These are phyloP conservation scores for Ophion obscuratus DNA, from an alignment of 2,888 invertebrate genomes.

Conservation along the genomic window DNA sequence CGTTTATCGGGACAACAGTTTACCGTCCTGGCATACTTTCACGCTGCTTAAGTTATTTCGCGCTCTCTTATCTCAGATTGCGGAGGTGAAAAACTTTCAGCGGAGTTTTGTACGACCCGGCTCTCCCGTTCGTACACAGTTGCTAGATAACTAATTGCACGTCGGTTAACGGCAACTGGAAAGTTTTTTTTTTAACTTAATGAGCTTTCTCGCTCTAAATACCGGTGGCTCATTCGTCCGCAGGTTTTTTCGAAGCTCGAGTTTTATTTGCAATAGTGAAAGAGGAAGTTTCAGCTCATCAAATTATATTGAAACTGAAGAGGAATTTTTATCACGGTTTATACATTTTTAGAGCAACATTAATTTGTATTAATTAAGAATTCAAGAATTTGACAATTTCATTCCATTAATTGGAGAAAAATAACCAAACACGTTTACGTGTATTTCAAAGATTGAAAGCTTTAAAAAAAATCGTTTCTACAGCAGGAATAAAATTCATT, in stretches of 20 bases:
- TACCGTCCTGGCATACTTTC: too few relatives aligned
- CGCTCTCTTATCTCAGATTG: neutral
- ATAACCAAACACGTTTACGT: neutral
- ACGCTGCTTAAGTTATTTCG: too few relatives aligned
- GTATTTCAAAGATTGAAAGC: too few relatives aligned
- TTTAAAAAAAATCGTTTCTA: too few relatives aligned
- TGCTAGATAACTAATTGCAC: neutral
- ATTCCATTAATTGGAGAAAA: neutral
- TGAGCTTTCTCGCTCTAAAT: neutral
- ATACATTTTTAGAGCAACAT: too few relatives aligned
- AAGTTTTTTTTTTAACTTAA: conserved; percentile 29
- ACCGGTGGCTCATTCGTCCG: too few relatives aligned
- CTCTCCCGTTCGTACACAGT: conserved; percentile 2
- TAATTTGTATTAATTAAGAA: too few relatives aligned
- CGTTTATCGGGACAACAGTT: too few relatives aligned
- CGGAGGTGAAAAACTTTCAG: neutral
- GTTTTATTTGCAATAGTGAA: neutral
- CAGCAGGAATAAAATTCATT: too few relatives aligned
- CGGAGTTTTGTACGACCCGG: neutral
- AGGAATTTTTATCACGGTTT: too few relatives aligned
- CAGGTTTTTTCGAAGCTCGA: neutral
- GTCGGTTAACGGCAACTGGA: neutral
- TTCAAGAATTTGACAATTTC: neutral
- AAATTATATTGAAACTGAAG: too few relatives aligned
- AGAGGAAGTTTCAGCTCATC: too few relatives aligned